These are phyloP conservation scores for Melieria picta DNA, from an alignment of 2,888 invertebrate species.

Conservation along the genomic window DNA sequence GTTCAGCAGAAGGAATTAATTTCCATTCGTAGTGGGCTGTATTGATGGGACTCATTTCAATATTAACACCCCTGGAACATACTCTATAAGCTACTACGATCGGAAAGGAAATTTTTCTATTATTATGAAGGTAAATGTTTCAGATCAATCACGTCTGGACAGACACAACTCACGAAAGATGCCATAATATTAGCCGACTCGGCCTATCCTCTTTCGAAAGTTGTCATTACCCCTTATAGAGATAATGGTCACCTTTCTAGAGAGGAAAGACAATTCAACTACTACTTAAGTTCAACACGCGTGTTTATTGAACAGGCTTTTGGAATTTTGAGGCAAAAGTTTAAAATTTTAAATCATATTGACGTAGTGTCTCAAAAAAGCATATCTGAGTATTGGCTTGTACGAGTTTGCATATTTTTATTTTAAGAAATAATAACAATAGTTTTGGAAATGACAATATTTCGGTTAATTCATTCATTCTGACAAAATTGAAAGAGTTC, in stretches of 20 bases:
- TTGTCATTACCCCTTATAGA: slow-evolving; percentile 24
- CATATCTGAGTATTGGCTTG: background rate
- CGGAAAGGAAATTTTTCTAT: slow-evolving; percentile 21
- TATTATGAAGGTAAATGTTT: slow-evolving; percentile 13
- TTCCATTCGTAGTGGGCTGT: slow-evolving; percentile 20
- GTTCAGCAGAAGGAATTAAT: background rate
- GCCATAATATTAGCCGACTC: slow-evolving; percentile 33
- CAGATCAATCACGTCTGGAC: slow-evolving; percentile 11
- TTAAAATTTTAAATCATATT: slow-evolving; percentile 20
- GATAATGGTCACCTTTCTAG: slow-evolving; percentile 14
- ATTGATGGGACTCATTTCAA: slow-evolving; percentile 23
- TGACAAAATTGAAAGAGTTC: no score
- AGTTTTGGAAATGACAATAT: no score
- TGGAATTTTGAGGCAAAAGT: slow-evolving; percentile 16
- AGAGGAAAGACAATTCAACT: slow-evolving; percentile 11
- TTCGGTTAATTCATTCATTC: no score
- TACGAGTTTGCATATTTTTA: background rate
- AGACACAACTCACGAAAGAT: slow-evolving; percentile 21
- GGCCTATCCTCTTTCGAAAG: slow-evolving; percentile 33
- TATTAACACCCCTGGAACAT: slow-evolving; percentile 15
- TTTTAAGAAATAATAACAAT: no score
- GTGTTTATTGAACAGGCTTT: slow-evolving; percentile 16
- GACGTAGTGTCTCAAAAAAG: background rate
- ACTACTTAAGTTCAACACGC: slow-evolving; percentile 3
- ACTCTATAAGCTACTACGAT: slow-evolving; percentile 21